Conservation (phyloP, 2,888 invertebrate genomes). For the Hofmannophila pseudospretella region DNA sequence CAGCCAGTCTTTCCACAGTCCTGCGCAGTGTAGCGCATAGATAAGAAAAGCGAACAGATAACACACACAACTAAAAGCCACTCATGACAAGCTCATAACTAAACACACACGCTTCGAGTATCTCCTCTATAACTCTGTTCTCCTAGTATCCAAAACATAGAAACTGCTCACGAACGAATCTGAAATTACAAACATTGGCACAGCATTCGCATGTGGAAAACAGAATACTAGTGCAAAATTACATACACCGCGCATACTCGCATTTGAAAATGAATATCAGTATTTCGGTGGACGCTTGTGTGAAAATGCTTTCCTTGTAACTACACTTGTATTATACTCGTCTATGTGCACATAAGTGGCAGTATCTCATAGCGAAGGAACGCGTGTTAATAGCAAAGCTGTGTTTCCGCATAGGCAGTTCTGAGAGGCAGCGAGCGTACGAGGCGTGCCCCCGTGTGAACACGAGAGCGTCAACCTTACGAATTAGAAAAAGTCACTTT, state of each 20-base stretch:
- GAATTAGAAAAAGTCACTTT: constrained; percentile 68
- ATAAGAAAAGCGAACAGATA: constrained; percentile 31
- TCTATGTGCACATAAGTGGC: constrained; percentile 55
- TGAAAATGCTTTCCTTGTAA: constrained; percentile 60
- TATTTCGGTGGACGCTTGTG: constrained; percentile 35
- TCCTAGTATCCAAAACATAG: constrained; percentile 63
- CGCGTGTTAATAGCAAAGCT: constrained; percentile 73
- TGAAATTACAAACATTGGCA: constrained; percentile 48
- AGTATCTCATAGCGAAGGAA: constrained; percentile 72
- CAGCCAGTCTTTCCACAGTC: not conserved
- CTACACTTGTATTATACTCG: constrained; percentile 20
- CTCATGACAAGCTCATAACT: constrained; percentile 14
- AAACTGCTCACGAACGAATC: constrained; percentile 65
- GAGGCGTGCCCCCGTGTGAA: constrained; percentile 65
- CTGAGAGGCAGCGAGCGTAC: constrained; percentile 49
- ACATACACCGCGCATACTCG: constrained; percentile 40
- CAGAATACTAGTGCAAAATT: constrained; percentile 48
- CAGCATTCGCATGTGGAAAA: constrained; percentile 55
- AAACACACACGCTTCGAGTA: constrained; percentile 31
- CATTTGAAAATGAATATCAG: constrained; percentile 29
- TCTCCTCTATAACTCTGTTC: constrained; percentile 34
- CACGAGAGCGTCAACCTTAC: constrained; percentile 74
- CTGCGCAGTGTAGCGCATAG: constrained; percentile 7
- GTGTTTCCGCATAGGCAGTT: constrained; percentile 72
- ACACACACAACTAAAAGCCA: constrained; percentile 37